phyloP scores from a whole-genome alignment of 1,140 invertebrate species.

The Scaptomyza pallida region DNA sequence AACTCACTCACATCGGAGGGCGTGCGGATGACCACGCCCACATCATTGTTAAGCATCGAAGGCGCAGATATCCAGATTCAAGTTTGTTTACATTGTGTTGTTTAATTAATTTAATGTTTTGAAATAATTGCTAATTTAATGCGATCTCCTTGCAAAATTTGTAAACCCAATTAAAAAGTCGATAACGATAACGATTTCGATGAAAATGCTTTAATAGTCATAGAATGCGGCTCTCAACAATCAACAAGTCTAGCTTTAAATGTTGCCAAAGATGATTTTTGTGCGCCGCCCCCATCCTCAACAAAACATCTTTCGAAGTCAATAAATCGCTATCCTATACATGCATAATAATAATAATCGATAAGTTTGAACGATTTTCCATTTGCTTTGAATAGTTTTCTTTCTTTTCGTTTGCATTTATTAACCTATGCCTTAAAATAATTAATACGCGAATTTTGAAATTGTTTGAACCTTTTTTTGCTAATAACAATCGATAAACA shows the following conservation, averaged over 20 bases:
- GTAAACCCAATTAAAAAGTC: constrained; percentile 5
- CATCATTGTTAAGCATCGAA: constrained; percentile 26
- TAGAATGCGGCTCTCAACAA: constrained; percentile 16
- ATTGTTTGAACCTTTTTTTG: constrained; percentile 37
- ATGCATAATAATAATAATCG: constrained; percentile 28
- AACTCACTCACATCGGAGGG: constrained; percentile 8
- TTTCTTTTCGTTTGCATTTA: constrained; percentile 61
- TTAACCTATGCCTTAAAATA: constrained; percentile 48
- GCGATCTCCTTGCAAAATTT: constrained; percentile 4
- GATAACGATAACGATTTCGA: constrained; percentile 22
- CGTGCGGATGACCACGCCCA: constrained; percentile 29
- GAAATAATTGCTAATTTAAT: constrained; percentile 5
- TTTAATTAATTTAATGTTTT: constrained; percentile 27
- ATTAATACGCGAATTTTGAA: constrained; percentile 33
- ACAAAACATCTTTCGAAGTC: background rate
- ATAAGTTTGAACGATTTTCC: constrained; percentile 29
- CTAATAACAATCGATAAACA: constrained; percentile 56
- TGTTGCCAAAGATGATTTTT: constrained; percentile 49
- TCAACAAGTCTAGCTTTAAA: constrained; percentile 36
- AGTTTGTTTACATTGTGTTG: constrained; percentile 31
- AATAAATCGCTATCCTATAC: constrained; percentile 19
- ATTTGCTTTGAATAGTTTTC: constrained; percentile 53
- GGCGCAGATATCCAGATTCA: constrained; percentile 18
- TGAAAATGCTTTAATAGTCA: constrained; percentile 26
- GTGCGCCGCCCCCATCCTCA: constrained; percentile 5